phyloP scores from a whole-genome alignment of 2,113 vertebrate species.

The Chamaea fasciata region DNA sequence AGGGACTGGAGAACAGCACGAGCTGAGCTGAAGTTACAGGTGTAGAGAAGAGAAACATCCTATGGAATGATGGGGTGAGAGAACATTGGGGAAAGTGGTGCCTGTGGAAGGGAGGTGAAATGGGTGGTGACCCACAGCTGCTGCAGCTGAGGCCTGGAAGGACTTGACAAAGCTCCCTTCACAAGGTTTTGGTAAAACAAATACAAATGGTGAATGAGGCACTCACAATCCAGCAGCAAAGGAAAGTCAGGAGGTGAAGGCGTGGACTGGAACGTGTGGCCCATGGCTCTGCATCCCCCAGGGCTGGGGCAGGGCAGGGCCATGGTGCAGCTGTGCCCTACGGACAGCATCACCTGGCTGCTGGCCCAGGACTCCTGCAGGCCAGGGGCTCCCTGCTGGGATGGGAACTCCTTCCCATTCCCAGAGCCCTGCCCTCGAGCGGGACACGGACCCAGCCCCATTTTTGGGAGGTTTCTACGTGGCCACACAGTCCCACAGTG shows the following conservation, averaged over 20 bases:
- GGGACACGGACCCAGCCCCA: accelerated
- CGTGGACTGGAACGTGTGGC: neutral
- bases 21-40: accelerated
- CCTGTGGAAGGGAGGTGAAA: neutral
- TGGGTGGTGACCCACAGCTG: neutral
- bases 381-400: neutral
- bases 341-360: accelerated
- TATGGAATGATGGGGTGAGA: accelerated
- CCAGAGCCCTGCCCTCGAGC: neutral
- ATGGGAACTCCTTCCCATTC: neutral
- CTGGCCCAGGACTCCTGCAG: neutral
- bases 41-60: neutral
- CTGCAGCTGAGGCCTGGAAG: neutral
- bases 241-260: neutral
- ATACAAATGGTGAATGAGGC: neutral
- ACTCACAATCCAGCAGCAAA: neutral
- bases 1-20: neutral
- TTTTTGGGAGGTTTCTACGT: neutral
- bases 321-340: accelerated
- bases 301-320: neutral
- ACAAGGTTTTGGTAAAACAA: neutral
- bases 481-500: neutral
- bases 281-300: neutral
- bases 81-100: neutral
- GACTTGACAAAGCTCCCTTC: neutral